phyloP scores from a whole-genome alignment of 2,888 invertebrate genomes.

The Sthenelais limicola region DNA sequence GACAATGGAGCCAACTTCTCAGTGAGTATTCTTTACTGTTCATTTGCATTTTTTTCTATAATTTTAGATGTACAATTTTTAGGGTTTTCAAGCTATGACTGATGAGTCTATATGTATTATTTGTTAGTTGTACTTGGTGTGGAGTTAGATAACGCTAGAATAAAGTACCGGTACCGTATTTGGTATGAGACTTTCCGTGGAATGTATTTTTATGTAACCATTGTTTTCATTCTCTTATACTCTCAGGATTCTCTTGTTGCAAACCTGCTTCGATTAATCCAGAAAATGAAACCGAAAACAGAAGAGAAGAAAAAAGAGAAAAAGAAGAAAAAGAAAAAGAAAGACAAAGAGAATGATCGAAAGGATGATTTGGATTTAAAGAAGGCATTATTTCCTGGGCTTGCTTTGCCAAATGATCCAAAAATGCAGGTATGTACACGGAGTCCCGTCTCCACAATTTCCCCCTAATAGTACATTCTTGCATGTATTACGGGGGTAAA shows the following conservation, averaged over 20 bases:
- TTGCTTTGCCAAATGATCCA: constrained; percentile 74
- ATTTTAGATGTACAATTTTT: too few relatives aligned
- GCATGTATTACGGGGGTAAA: too few relatives aligned
- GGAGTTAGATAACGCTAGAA: too few relatives aligned
- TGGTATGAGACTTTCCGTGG: too few relatives aligned
- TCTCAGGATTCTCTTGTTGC: constrained; percentile 90
- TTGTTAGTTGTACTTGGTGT: too few relatives aligned
- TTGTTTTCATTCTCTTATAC: too few relatives aligned
- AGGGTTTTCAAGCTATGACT: too few relatives aligned
- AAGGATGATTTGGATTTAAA: constrained; percentile 57
- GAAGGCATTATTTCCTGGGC: constrained; percentile 69
- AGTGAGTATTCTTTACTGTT: constrained; percentile 70
- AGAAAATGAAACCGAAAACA: constrained; percentile 85
- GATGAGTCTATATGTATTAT: too few relatives aligned
- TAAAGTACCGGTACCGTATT: too few relatives aligned
- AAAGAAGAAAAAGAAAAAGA: constrained; percentile 52
- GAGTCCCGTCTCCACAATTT: too few relatives aligned
- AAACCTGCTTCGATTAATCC: constrained; percentile 93
- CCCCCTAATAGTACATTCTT: too few relatives aligned
- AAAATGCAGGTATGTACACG: constrained; percentile 62
- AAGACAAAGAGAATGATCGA: constrained; percentile 45
- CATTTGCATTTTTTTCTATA: not conserved
- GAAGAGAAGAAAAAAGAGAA: constrained; percentile 51
- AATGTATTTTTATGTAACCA: too few relatives aligned
- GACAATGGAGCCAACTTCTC: constrained; percentile 97